phyloP scores from a whole-genome alignment of 1,140 invertebrate genomes.

The Conopomorpha cramerella region DNA sequence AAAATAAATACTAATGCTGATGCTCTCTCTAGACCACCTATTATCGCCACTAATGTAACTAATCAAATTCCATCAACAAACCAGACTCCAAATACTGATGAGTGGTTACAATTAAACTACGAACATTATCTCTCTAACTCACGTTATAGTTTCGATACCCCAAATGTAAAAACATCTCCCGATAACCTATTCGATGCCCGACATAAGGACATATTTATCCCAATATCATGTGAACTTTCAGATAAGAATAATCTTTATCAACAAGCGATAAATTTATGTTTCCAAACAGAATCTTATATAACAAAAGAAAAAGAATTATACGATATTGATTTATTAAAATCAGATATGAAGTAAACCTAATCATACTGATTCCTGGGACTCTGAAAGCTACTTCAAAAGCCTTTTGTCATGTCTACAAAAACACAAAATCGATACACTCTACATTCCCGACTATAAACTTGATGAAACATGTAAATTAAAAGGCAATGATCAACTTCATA shows the following conservation, averaged over 20 bases:
- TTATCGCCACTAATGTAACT: too few relatives aligned
- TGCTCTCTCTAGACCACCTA: conserved; percentile 12
- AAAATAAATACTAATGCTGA: conserved; percentile 26
- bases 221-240: neutral
- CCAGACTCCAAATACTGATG: too few relatives aligned
- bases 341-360: neutral
- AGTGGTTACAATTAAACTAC: too few relatives aligned
- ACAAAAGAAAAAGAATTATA: neutral
- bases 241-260: neutral
- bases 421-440: neutral
- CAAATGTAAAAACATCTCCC: neutral
- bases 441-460: neutral
- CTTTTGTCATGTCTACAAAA: neutral
- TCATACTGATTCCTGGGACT: neutral
- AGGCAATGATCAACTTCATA: neutral
- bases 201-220: neutral
- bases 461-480: neutral
- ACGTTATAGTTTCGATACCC: neutral
- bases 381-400: neutral
- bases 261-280: neutral
- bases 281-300: neutral
- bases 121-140: too few relatives aligned
- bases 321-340: neutral
- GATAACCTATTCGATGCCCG: neutral
- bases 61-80: too few relatives aligned